These are phyloP conservation scores for Hyphantria cunea DNA, from an alignment of 1,140 invertebrate species.

Conservation along the genomic window DNA sequence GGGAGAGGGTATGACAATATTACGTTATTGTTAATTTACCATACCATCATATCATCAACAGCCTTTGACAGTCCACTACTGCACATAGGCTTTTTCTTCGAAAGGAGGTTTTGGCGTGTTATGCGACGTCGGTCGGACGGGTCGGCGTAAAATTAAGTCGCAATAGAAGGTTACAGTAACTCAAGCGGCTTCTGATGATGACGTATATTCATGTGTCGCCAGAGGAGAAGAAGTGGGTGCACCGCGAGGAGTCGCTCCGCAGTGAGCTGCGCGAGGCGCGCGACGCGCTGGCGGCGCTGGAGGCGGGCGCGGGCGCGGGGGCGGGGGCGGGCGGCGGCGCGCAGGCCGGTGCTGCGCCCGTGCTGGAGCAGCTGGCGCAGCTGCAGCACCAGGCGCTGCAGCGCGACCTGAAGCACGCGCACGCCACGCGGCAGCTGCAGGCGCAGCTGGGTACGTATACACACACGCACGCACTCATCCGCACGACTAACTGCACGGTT, in stretches of 20 bases:
- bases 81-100: too few species aligned
- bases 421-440: slow-evolving; percentile 33
- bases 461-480: background rate
- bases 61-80: too few species aligned
- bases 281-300: slow-evolving; percentile 44
- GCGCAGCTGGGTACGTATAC: slow-evolving; percentile 41
- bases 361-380: slow-evolving; percentile 47
- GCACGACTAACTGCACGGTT: background rate
- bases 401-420: slow-evolving; percentile 54
- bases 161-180: background rate
- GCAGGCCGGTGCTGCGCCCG: slow-evolving; percentile 34
- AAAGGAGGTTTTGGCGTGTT: too few species aligned
- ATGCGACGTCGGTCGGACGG: too few species aligned
- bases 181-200: background rate
- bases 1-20: too few species aligned
- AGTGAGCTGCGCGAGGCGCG: slow-evolving; percentile 55
- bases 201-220: too few species aligned
- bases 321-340: slow-evolving; percentile 40
- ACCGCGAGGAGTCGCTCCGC: slow-evolving; percentile 60
- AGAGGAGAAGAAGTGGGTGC: slow-evolving; percentile 74
- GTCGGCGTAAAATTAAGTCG: too few species aligned
- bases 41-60: too few species aligned
- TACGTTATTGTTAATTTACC: too few species aligned
- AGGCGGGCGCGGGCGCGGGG: too few species aligned
- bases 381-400: slow-evolving; percentile 56